phyloP scores from a whole-genome alignment of 2,888 invertebrate species.

The Scaptomyza polygonia region DNA sequence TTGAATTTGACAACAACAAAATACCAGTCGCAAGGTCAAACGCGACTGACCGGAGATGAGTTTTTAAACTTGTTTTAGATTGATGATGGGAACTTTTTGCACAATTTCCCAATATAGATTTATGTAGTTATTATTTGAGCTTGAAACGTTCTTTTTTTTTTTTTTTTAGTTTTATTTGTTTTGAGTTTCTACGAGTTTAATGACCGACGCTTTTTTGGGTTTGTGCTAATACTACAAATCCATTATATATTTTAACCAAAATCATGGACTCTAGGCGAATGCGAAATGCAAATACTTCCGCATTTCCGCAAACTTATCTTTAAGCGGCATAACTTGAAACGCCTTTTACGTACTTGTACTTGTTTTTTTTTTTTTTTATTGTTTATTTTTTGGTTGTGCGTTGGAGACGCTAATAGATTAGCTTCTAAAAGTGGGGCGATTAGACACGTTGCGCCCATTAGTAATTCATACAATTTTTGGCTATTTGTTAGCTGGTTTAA shows the following conservation, averaged over 20 bases:
- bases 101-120: slow-evolving; percentile 54
- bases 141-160: slow-evolving; percentile 7
- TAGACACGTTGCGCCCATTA: slow-evolving; percentile 53
- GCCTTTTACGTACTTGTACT: slow-evolving; percentile 19
- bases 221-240: slow-evolving; percentile 23
- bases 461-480: slow-evolving; percentile 46
- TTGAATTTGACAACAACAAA: slow-evolving; percentile 36
- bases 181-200: slow-evolving; percentile 57
- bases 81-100: slow-evolving; percentile 60
- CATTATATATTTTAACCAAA: slow-evolving; percentile 1
- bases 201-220: slow-evolving; percentile 52
- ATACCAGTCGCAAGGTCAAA: slow-evolving; percentile 70
- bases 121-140: slow-evolving; percentile 14
- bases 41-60: slow-evolving; percentile 59
- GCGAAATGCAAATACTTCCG: slow-evolving; percentile 53
- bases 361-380: slow-evolving; percentile 10
- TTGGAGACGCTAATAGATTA: slow-evolving; percentile 52
- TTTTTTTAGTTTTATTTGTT: slow-evolving; percentile 9
- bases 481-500: slow-evolving; percentile 9
- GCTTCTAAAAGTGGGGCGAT: slow-evolving; percentile 38
- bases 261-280: slow-evolving; percentile 1
- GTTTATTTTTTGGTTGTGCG: slow-evolving; percentile 40
- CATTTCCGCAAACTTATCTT: slow-evolving; percentile 56
- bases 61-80: slow-evolving; percentile 49
- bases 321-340: slow-evolving; percentile 66